Percentiles rank a stretch among this genome's conserved stretches.
Conservation (phyloP, 2,888 invertebrate species). For the Sarcophaga subvicina region DNA sequence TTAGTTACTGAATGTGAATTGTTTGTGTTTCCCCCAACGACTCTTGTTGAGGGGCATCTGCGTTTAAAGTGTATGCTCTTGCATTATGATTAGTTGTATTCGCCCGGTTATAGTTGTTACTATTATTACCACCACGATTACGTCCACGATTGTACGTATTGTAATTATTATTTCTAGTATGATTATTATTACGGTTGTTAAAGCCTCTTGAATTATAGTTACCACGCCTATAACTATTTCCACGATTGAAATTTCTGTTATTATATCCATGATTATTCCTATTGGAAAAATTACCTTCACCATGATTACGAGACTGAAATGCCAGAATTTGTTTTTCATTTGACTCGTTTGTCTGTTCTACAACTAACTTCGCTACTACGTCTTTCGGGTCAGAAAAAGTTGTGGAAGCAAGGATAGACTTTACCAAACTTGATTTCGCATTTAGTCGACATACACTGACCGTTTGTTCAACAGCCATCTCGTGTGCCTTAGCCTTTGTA, state of each 20-base stretch:
- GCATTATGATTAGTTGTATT: not conserved
- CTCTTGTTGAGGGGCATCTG: not conserved
- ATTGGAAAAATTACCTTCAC: too few species aligned
- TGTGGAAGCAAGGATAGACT: too few species aligned
- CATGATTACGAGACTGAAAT: too few species aligned
- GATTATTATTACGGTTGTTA: conserved; percentile 3
- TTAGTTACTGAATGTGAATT: not conserved
- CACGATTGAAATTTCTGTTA: not conserved
- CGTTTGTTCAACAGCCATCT: too few species aligned
- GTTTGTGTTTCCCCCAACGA: conserved; percentile 23
- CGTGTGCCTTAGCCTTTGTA: conserved; percentile 30
- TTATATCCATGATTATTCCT: conserved; percentile 10
- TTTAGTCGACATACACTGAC: too few species aligned
- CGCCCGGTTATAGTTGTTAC: not conserved
- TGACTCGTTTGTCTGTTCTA: too few species aligned
- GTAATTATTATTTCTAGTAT: too few species aligned
- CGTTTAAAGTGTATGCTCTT: conserved; percentile 21
- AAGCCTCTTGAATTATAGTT: not conserved
- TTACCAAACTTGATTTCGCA: too few species aligned
- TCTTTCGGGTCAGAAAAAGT: too few species aligned
- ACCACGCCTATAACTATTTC: conserved; percentile 21
- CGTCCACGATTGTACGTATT: too few species aligned
- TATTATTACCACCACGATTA: not conserved
- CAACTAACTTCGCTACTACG: too few species aligned
- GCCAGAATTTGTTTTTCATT: too few species aligned